phyloP scores from a whole-genome alignment of 2,113 vertebrate species.

The Passer montanus region DNA sequence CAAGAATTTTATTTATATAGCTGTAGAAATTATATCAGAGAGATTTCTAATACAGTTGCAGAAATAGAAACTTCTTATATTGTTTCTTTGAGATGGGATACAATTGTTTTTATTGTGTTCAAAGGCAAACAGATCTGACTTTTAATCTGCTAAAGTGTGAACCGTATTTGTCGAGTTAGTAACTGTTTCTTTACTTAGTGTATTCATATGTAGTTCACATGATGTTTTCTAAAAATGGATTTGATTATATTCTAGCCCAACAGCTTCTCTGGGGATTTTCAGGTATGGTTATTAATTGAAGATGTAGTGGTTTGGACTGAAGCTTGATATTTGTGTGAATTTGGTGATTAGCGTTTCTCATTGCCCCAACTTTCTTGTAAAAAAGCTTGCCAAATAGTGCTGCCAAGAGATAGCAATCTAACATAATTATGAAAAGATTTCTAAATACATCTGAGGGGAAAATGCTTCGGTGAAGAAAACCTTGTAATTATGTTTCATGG shows the following conservation, averaged over 20 bases:
- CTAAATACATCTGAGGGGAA: neutral
- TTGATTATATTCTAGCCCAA: slow-evolving; percentile 90
- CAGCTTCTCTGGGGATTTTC: slow-evolving; percentile 95
- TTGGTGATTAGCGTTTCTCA: slow-evolving; percentile 51
- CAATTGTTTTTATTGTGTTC: neutral
- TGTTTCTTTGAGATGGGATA: neutral
- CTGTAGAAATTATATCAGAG: neutral
- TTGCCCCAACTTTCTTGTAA: neutral
- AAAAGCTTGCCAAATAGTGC: neutral
- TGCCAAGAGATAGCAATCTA: neutral
- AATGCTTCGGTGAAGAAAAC: neutral
- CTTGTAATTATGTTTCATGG: neutral
- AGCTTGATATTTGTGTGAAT: slow-evolving; percentile 65
- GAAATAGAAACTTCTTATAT: neutral
- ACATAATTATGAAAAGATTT: neutral
- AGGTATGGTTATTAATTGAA: slow-evolving; percentile 80
- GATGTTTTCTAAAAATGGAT: slow-evolving; percentile 63
- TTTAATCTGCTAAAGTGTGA: neutral
- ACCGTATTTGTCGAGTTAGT: neutral
- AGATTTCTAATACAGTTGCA: neutral
- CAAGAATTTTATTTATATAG: neutral
- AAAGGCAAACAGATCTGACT: neutral
- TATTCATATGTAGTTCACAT: neutral
- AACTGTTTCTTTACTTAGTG: neutral
- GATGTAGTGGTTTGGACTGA: slow-evolving; percentile 59